phyloP scores from a whole-genome alignment of 2,113 vertebrate species.

The Catagonus wagneri region DNA sequence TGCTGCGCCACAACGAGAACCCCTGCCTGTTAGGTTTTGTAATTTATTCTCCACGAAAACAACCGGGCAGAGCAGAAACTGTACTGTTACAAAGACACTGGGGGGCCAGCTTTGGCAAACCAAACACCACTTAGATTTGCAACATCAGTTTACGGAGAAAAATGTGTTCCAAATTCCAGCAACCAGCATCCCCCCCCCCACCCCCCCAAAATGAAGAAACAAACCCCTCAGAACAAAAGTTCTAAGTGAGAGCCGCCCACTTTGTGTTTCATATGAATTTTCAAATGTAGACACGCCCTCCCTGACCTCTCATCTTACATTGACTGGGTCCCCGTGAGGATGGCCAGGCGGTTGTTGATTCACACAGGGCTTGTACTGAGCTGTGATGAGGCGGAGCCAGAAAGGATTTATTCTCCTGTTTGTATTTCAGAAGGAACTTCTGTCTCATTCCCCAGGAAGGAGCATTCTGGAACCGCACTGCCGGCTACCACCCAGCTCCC shows the following conservation, averaged over 20 bases:
- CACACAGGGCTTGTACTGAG: constrained; percentile 18
- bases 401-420: constrained; percentile 45
- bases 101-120: constrained; percentile 21
- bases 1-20: too few species aligned
- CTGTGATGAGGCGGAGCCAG: constrained; percentile 46
- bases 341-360: neutral
- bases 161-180: constrained; percentile 32
- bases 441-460: neutral
- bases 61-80: constrained; percentile 15
- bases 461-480: neutral
- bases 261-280: constrained; percentile 54
- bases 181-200: neutral
- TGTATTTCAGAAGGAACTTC: constrained; percentile 30
- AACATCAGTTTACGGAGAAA: neutral
- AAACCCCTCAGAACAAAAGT: neutral
- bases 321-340: neutral
- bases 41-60: constrained; percentile 11
- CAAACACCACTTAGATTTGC: constrained; percentile 36
- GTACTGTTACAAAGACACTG: neutral
- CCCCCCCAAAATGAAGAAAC: neutral
- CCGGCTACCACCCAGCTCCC: neutral
- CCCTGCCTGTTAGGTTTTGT: neutral
- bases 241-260: neutral
- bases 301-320: neutral
- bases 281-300: constrained; percentile 7